These are phyloP conservation scores for Xenus cinereus DNA, from an alignment of 2,113 vertebrate genomes.

Conservation along the genomic window DNA sequence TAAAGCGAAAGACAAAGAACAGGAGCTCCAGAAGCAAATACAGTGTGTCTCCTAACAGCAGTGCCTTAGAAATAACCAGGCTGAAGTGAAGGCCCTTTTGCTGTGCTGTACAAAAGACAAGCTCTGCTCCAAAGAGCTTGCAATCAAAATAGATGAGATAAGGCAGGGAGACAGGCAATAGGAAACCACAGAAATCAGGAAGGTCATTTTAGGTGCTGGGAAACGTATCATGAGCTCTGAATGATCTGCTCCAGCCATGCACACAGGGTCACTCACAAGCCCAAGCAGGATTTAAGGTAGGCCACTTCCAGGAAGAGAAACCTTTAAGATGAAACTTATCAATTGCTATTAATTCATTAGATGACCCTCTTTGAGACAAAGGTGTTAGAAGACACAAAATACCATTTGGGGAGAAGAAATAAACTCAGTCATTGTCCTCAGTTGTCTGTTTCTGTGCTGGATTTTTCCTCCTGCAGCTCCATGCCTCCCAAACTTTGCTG, in stretches of 20 bases:
- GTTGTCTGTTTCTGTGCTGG: background rate
- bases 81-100: background rate
- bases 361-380: background rate
- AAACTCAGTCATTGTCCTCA: background rate
- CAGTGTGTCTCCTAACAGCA: background rate
- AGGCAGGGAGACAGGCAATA: background rate
- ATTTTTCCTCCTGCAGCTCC: constrained; percentile 13
- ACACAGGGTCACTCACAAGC: background rate
- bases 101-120: background rate
- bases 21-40: background rate
- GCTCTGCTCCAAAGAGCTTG: background rate
- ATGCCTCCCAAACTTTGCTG: constrained; percentile 44
- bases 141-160: background rate
- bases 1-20: background rate
- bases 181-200: background rate
- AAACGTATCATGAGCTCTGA: background rate
- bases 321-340: background rate
- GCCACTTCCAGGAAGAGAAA: background rate
- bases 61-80: background rate
- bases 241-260: no score
- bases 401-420: background rate
- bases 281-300: background rate
- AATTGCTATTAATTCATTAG: background rate
- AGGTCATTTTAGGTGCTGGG: background rate
- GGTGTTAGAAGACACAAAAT: background rate